Evolutionary conservation across 2,797 vertebrate species (phyloP), one percentile per base, ranked within the genome.

Genomic region (Phrynocephalus guinanensis): DNA sequence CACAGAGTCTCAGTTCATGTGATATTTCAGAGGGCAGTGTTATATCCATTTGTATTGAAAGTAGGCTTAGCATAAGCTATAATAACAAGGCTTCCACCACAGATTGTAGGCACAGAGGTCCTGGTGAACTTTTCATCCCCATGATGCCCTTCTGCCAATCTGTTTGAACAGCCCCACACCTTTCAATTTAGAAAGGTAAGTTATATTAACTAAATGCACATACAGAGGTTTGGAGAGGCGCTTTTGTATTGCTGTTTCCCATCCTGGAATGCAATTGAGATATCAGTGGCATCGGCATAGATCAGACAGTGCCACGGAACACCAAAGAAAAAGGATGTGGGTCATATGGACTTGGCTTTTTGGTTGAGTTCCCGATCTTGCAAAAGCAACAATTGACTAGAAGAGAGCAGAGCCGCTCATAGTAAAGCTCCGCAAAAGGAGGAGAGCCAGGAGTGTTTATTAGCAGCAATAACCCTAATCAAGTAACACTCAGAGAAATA

Each of bases 391-490:
- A 82, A 88, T 73, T 52, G 83, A 67, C 52, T 66, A 82, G 86
- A 83, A 88, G 52, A 88, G 18, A 18, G 82, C 20, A 15, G 75
- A 67, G 18, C 76, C 9, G 82, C 87, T 83, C 84, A 75, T n/a
- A n/a, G 86, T 73, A 86, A 90, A 89, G 91, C 52, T 90, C 26
- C 26, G 67, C 76, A 81, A 90, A 92, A 89, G 87, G 93, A 91
- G 91, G 93, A 91, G 93, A 15, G 67, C 77, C 20, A 15, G 0
- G 77, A 90, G 92, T 95, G 94, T 95, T 95, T 95, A 95, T 95
- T 94, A 95, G 93, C 92, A 93, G 92, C 84, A 93, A 91, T 92
- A 95, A 95, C 91, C 93, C 94, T 95, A 92, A 94, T 95, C 95
- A 95, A 95, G 93, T 92, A 94, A 94, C 95, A 95, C 94, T 95